phyloP scores from a whole-genome alignment of 2,888 invertebrate species.

The Aphelenchoides bicaudatus region DNA sequence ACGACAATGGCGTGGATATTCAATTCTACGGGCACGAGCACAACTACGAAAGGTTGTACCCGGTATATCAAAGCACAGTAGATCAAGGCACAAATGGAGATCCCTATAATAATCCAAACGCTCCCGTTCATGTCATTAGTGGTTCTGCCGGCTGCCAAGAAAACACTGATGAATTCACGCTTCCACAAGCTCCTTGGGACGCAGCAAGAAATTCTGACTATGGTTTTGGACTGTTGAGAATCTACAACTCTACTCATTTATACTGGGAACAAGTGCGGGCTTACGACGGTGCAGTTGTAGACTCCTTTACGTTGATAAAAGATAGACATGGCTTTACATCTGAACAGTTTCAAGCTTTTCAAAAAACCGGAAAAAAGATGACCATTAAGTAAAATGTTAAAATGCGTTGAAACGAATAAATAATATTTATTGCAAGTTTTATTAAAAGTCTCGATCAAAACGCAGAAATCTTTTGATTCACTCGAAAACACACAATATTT shows the following conservation, averaged over 20 bases:
- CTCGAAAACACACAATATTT: no score
- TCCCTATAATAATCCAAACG: constrained; percentile 73
- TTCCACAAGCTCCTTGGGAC: constrained; percentile 72
- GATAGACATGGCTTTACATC: no score
- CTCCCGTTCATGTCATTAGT: constrained; percentile 76
- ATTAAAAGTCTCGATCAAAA: no score
- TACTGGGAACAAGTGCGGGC: constrained; percentile 78
- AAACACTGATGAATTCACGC: constrained; percentile 74
- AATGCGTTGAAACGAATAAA: no score
- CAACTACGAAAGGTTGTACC: constrained; percentile 88
- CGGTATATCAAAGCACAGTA: constrained; percentile 76
- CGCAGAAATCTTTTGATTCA: no score
- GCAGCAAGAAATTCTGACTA: constrained; percentile 69
- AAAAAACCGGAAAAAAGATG: no score
- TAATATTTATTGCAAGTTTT: no score
- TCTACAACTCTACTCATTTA: constrained; percentile 75
- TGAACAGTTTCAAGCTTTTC: no score
- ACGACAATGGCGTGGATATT: constrained; percentile 84
- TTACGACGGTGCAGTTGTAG: no score
- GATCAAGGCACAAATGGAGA: constrained; percentile 65
- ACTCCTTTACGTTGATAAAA: no score
- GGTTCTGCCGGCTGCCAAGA: constrained; percentile 72
- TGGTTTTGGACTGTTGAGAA: constrained; percentile 74
- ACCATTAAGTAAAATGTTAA: no score
- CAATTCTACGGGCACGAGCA: constrained; percentile 96